A percentile compares a stretch with the other conserved stretches of the same genome.
Conservation (phyloP, 2,113 vertebrate genomes). For the Caranx melampygus region DNA sequence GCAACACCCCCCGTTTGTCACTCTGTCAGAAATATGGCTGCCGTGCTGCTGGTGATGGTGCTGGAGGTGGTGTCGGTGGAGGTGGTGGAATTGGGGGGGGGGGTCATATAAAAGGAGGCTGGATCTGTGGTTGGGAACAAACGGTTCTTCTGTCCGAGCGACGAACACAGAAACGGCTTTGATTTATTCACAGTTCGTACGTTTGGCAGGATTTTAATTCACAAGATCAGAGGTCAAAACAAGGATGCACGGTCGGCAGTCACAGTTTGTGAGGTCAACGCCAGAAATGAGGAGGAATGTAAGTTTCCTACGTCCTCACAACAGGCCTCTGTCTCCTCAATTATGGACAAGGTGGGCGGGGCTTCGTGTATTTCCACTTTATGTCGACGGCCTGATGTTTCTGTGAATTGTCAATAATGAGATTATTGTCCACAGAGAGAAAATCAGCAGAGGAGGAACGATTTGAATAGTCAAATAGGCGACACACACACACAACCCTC, state of each 20-base stretch:
- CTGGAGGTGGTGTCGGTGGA: no score
- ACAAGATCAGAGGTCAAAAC: conserved; percentile 46
- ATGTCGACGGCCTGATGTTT: conserved; percentile 24
- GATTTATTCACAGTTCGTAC: conserved; percentile 35
- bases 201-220: conserved; percentile 28
- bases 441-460: conserved; percentile 15
- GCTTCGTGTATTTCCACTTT: conserved; percentile 14
- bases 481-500: conserved; percentile 25
- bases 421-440: conserved; percentile 43
- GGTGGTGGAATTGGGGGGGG: background rate
- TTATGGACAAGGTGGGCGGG: conserved; percentile 7
- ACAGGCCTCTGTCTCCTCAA: background rate
- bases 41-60: background rate
- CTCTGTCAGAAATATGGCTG: conserved; percentile 65
- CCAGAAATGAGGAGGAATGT: conserved; percentile 21
- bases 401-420: conserved; percentile 30
- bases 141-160: conserved; percentile 14
- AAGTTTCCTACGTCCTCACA: conserved; percentile 11
- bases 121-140: conserved; percentile 53
- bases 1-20: conserved; percentile 66
- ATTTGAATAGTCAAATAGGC: conserved; percentile 50
- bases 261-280: conserved; percentile 14
- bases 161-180: conserved; percentile 31
- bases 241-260: background rate
- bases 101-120: conserved; percentile 34